Base-by-base conservation (phyloP, 1,140 invertebrate genomes). In the Panagrolaimus sp. region DNA sequence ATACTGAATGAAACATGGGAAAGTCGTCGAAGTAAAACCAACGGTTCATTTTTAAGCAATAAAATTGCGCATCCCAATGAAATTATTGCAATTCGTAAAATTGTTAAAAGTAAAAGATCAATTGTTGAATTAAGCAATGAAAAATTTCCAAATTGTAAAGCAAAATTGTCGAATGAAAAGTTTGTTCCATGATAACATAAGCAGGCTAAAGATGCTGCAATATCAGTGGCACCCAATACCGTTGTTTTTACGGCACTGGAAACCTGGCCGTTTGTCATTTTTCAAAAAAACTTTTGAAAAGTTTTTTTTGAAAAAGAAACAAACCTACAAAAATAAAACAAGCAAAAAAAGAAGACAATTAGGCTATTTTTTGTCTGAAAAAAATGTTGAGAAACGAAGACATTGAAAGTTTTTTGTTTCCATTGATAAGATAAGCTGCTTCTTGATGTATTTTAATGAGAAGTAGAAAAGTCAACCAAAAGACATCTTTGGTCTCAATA, bases 21-120 rank as follows among this genome's bases (percentile, higher is more conserved):
- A 15, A 74, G 28, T 21, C 46, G 38, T 38, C 26, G 21, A 6
- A 74, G 58, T 9, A 62, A 17, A 14, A 24, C 26, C n/a, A 47
- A 26, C 4, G 68, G 71, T 47, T 74, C n/a, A 26, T n/a, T 24
- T n/a, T 28, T 74, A 38, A 67, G 21, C 17, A 32, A 67, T 10
- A 73, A 52, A 43, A 74, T 52, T 21, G 63, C 14, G 15, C 68
- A 71, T 17, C 73, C 73, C 17, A 67, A 15, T 15, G 43, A 48
- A 21, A 71, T 32, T 43, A 75, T 63, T 8, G 66, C 12, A 10
- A 66, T 43, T n/a, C 73, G 38, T 15, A 75, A 28, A 43, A 67
- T 24, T 14, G 68, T 45, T 3, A 75, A 15, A 5, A 75, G n/a
- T n/a, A 75, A 62, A 32, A 75, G 63, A 44, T 75, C 73, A 26